Evolutionary conservation across 2,797 vertebrate genomes (phyloP).

Genomic region (Tachyglossus aculeatus): DNA sequence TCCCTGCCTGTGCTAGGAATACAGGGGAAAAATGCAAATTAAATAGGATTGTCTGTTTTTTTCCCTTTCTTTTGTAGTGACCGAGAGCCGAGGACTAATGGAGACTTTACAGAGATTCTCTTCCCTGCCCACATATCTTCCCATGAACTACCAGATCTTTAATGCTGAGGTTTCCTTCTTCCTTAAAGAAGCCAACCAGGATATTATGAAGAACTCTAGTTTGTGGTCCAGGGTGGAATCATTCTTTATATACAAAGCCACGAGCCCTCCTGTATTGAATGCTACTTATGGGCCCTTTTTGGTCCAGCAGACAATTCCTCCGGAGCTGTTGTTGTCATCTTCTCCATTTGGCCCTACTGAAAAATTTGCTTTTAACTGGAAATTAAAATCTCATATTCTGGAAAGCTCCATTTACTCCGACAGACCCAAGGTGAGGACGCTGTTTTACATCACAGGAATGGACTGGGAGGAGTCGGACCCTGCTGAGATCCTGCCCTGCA

Average conservation of each 20-base stretch:
- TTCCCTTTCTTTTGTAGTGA: slow-evolving; percentile 68
- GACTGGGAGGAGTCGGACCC: slow-evolving; percentile 84
- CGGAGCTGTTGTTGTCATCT: slow-evolving; percentile 81
- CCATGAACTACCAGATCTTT: slow-evolving; percentile 80
- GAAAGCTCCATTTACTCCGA: slow-evolving; percentile 83
- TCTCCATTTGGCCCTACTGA: slow-evolving; percentile 73
- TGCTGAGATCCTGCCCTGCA: slow-evolving; percentile 82
- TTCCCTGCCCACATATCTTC: slow-evolving; percentile 88
- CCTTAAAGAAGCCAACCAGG: slow-evolving; percentile 91
- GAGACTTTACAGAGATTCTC: slow-evolving; percentile 82
- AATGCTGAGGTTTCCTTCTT: slow-evolving; percentile 87
- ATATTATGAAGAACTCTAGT: slow-evolving; percentile 91
- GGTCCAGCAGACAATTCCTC: slow-evolving; percentile 78
- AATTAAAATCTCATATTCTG: slow-evolving; percentile 88
- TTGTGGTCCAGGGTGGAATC: slow-evolving; percentile 86
- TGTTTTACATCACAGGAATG: slow-evolving; percentile 89
- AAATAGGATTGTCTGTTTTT: slow-evolving; percentile 28
- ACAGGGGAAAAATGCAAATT: neutral
- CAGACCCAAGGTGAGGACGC: slow-evolving; percentile 87
- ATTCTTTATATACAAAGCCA: slow-evolving; percentile 86
- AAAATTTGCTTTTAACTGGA: slow-evolving; percentile 88
- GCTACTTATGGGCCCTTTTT: slow-evolving; percentile 90
- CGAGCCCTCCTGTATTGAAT: slow-evolving; percentile 79
- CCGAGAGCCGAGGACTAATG: slow-evolving; percentile 69
- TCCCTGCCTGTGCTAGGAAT: neutral